phyloP scores from a whole-genome alignment of 2,797 vertebrate species.

The Sciurus vulgaris region DNA sequence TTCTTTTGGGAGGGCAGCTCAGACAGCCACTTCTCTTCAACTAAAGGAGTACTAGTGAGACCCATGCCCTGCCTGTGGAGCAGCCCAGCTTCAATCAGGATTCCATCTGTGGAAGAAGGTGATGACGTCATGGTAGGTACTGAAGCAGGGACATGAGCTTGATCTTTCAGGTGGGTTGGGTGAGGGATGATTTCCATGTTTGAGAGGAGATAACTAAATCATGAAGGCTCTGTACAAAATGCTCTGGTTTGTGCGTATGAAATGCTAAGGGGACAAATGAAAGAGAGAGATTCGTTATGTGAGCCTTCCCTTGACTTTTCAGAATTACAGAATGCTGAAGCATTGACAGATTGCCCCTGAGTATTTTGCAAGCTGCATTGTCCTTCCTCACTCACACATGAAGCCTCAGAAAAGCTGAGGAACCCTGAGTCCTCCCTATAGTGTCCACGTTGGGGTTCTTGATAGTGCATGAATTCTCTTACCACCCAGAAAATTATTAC shows the following conservation, averaged over 20 bases:
- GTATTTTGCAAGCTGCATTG: neutral
- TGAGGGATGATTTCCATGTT: neutral
- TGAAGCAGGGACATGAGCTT: neutral
- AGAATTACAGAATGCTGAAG: neutral
- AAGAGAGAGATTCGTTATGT: neutral
- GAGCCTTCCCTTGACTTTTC: neutral
- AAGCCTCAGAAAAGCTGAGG: neutral
- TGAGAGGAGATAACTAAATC: neutral
- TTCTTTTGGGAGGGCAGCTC: neutral
- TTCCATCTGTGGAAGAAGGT: neutral
- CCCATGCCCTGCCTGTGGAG: neutral
- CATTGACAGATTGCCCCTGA: accelerated
- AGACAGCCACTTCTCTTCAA: neutral
- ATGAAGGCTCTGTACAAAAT: neutral
- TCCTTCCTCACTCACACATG: neutral
- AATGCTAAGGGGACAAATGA: neutral
- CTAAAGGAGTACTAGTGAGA: neutral
- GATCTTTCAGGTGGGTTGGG: accelerated
- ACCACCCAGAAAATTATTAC: too few relatives aligned
- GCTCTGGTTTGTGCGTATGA: neutral
- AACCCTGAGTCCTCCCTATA: neutral
- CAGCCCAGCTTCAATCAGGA: neutral
- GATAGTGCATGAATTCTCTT: neutral
- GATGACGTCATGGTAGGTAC: too few relatives aligned
- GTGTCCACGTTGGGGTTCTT: neutral